Conservation (phyloP, 2,113 vertebrate species). For the Apodemus speciosus region DNA sequence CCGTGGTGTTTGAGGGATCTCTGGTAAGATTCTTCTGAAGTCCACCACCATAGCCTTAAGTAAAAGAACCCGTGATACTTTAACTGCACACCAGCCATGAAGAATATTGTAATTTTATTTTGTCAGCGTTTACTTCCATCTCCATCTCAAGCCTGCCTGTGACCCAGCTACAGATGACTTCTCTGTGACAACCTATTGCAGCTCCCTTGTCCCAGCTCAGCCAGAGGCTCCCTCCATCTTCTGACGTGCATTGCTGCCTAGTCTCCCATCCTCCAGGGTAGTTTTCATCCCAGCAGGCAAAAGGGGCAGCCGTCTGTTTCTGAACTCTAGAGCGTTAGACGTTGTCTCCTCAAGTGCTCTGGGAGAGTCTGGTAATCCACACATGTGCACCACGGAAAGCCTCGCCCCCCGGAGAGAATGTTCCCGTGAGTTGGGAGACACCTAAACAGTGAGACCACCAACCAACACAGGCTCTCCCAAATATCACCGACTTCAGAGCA, state of each 20-base stretch:
- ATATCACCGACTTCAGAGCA: neutral
- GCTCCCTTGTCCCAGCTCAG: constrained; percentile 18
- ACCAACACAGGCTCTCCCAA: neutral
- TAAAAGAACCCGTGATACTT: neutral
- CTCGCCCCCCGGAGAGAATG: neutral
- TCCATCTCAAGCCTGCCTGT: neutral
- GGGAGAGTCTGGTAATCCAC: neutral
- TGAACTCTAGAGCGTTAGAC: neutral
- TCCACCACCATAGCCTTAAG: neutral
- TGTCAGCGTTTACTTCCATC: neutral
- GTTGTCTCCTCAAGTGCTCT: neutral
- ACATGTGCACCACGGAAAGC: neutral
- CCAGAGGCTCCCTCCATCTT: neutral
- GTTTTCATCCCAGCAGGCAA: neutral
- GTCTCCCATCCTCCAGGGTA: too few species aligned
- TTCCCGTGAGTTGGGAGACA: neutral
- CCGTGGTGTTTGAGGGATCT: neutral
- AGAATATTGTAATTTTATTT: neutral
- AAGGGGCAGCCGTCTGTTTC: neutral
- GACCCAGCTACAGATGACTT: constrained; percentile 24
- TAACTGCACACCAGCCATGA: neutral
- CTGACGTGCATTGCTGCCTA: neutral
- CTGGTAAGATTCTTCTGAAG: constrained; percentile 33
- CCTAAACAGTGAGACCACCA: neutral
- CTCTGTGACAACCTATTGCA: neutral